A percentile compares a stretch with the other conserved stretches of the same genome.
phyloP scores from a whole-genome alignment of 92 coral and sea anemone genomes.

The Phenganax stokvisi region DNA sequence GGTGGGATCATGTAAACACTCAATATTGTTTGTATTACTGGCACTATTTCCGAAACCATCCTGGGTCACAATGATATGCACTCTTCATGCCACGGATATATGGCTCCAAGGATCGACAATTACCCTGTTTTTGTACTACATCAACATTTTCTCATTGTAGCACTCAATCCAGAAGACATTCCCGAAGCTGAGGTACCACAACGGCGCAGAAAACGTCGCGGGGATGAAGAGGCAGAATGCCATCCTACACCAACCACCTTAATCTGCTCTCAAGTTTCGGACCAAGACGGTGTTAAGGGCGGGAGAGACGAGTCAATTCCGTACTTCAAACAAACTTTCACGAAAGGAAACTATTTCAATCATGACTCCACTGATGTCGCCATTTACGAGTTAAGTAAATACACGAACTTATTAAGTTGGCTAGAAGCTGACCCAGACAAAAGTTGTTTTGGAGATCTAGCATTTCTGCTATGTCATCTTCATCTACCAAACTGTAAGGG shows the following conservation, averaged over 20 bases:
- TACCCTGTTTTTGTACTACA: too few species aligned
- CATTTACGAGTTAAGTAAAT: slow-evolving; percentile 20
- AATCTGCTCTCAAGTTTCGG: neutral
- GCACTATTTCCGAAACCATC: too few species aligned
- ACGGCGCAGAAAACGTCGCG: too few species aligned
- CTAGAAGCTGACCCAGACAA: neutral
- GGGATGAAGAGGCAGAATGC: too few species aligned
- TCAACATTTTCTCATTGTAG: too few species aligned
- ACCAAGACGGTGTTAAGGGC: neutral
- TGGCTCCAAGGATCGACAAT: too few species aligned
- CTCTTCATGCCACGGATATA: too few species aligned
- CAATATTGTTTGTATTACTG: too few species aligned
- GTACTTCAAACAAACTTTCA: neutral
- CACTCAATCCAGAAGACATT: too few species aligned
- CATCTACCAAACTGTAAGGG: neutral
- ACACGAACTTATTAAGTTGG: neutral
- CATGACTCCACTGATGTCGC: slow-evolving; percentile 20
- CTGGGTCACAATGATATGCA: too few species aligned
- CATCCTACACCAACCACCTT: neutral
- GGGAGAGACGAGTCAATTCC: neutral
- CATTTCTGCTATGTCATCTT: neutral
- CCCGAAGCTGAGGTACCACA: too few species aligned
- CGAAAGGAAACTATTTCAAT: slow-evolving; percentile 15
- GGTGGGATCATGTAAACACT: too few species aligned
- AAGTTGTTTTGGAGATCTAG: neutral